phyloP scores from a whole-genome alignment of 2,797 vertebrate species.

The Manis pentadactyla region DNA sequence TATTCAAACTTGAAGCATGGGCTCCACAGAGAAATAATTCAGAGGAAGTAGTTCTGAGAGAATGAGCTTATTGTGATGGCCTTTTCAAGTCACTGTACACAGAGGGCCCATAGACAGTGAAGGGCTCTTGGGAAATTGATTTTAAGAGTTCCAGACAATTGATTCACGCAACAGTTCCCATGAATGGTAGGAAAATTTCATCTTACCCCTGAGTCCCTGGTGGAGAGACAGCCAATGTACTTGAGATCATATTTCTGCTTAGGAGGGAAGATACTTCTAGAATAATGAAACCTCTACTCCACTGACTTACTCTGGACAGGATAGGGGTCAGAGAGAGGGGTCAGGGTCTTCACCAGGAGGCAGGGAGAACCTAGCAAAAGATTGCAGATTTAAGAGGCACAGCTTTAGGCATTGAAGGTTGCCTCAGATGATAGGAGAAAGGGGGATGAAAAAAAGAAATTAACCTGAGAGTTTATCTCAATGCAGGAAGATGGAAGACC shows the following conservation, averaged over 20 bases:
- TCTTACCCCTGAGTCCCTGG: neutral
- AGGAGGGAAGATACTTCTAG: neutral
- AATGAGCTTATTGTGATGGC: neutral
- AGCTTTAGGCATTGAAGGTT: neutral
- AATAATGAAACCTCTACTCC: neutral
- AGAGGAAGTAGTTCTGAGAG: neutral
- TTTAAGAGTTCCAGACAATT: neutral
- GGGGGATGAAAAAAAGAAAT: neutral
- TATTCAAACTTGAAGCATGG: neutral
- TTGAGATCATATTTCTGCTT: neutral
- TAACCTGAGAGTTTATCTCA: neutral
- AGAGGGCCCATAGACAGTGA: neutral
- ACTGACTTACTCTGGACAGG: neutral
- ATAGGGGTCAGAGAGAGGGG: accelerated
- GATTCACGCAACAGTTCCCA: neutral
- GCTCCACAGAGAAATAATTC: neutral
- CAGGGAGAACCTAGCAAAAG: neutral
- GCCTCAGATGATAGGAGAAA: neutral
- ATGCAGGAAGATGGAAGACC: neutral
- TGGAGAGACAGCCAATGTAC: neutral
- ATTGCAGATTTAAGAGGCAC: neutral
- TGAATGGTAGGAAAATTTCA: neutral
- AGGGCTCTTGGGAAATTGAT: neutral
- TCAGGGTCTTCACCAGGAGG: neutral
- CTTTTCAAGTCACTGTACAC: neutral